Evolutionary conservation across 2,888 invertebrate genomes (phyloP), one percentile per base, ranked within the genome.

Genomic region (Drosophila peninsularis): DNA sequence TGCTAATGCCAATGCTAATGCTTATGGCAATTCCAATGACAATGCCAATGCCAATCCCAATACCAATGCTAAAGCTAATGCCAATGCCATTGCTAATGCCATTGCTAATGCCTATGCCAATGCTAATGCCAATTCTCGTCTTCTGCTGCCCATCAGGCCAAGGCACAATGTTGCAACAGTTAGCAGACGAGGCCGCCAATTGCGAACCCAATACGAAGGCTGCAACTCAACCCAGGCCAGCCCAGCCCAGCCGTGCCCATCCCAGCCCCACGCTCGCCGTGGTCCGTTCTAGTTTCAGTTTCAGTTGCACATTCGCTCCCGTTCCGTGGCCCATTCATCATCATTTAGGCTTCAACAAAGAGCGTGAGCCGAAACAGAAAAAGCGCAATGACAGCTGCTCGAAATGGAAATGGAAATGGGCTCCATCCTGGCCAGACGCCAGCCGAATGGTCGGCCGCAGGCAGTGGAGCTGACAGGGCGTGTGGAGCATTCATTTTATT

Each of bases 261-360:
- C n/a, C 6, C 27, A 17, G 11, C 17, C 10, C 11, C 11, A 19
- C 41, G 11, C 19, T 19, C 5, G 42, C 41, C 37, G 24, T 10
- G 17, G 13, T 10, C 30, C 30, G 54, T 10, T 41, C 41, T 32
- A 52, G 49, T 69, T 64, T 44, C 55, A 21, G 52, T 65, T 44
- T 2, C 69, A 62, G 53, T 45, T 49, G 34, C 39, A 52, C 37
- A 41, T 41, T 41, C 54, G 41, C 10, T 62, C 10, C 70, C 57
- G 56, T 68, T 65, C 21, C 62, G 34, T 17, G 17, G 17, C n/a
- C 63, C 85, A 86, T 83, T 83, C 78, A 83, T 83, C 83, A 83
- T 88, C 82, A 80, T 88, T 88, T 88, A 70, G 69, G 58, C 34
- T 53, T 27, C 47, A 69, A 56, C 61, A 69, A 64, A 52, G 45